A percentile compares a stretch with the other conserved stretches of the same genome.
Conservation (phyloP, 37 sponge, comb jelly and placozoan species). For the Axinella damicornis region DNA sequence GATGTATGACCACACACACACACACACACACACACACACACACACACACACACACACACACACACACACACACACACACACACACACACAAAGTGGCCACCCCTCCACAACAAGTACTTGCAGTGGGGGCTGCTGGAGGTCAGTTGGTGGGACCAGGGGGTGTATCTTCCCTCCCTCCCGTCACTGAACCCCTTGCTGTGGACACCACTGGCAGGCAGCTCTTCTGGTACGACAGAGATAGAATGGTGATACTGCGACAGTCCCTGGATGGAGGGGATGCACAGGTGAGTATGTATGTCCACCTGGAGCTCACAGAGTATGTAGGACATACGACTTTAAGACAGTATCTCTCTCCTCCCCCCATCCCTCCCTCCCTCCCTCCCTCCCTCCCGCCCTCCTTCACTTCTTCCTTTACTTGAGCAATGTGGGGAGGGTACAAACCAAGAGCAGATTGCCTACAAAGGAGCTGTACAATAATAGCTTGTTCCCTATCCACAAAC, state of each 20-base stretch:
- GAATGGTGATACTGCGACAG: not conserved
- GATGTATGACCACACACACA: too few relatives aligned
- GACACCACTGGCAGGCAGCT: constrained; percentile 26
- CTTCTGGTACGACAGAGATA: constrained; percentile 32
- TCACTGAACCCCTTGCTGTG: constrained; percentile 13
- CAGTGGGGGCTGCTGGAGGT: not conserved
- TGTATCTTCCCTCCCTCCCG: not conserved
- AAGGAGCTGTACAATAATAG: too few relatives aligned
- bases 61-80: not conserved
- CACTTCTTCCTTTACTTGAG: too few relatives aligned
- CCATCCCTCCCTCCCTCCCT: too few relatives aligned
- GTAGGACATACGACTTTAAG: too few relatives aligned
- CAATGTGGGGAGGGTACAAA: too few relatives aligned
- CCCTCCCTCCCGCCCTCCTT: too few relatives aligned
- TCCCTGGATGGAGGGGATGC: constrained; percentile 17
- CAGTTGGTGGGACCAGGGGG: not conserved
- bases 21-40: too few relatives aligned
- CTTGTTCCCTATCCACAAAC: too few relatives aligned
- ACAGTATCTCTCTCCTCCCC: too few relatives aligned
- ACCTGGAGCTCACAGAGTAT: not conserved
- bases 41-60: too few relatives aligned
- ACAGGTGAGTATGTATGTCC: not conserved
- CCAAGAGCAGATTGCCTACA: too few relatives aligned
- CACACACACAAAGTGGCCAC: not conserved
- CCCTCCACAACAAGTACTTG: not conserved